Evolutionary conservation across 2,888 invertebrate species (phyloP).

Genomic region (Eugnorisma glareosa): DNA sequence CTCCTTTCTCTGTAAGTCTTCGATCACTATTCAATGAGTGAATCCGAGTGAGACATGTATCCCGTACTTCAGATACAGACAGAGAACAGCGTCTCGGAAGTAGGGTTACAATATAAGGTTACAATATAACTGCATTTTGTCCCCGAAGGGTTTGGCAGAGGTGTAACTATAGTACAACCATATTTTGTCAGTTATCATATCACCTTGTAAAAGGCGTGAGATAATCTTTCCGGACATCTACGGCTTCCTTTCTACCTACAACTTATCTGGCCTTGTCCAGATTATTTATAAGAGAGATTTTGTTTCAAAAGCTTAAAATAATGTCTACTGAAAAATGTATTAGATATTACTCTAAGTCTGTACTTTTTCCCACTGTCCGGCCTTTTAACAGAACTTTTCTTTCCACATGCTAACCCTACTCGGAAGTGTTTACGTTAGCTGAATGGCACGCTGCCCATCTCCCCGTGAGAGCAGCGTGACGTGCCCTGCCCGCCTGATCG

Average conservation of each 20-base stretch:
- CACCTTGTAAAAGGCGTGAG: not conserved
- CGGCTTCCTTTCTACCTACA: not conserved
- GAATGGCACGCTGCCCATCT: slow-evolving; percentile 72
- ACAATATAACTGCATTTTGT: too few species aligned
- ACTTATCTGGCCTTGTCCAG: not conserved
- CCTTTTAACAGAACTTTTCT: not conserved
- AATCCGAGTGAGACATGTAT: slow-evolving; percentile 8
- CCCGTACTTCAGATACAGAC: slow-evolving; percentile 7
- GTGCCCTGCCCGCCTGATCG: slow-evolving; percentile 47
- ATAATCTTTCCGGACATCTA: not conserved
- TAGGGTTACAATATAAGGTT: too few species aligned
- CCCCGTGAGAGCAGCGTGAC: slow-evolving; percentile 59
- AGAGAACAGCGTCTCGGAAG: slow-evolving; percentile 61
- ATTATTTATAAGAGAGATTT: not conserved
- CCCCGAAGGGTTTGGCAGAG: too few species aligned
- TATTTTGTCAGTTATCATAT: not conserved
- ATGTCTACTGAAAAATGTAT: not conserved
- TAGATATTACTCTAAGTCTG: too few species aligned
- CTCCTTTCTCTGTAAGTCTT: slow-evolving; percentile 5
- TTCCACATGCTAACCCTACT: slow-evolving; percentile 15
- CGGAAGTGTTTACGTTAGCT: slow-evolving; percentile 69
- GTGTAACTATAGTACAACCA: not conserved
- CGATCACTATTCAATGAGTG: slow-evolving; percentile 5
- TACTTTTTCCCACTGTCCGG: not conserved
- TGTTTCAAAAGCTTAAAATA: not conserved